Evolutionary conservation across 37 sponge, comb jelly and placozoan species (phyloP).

Genomic region (Hormiphora californensis): DNA sequence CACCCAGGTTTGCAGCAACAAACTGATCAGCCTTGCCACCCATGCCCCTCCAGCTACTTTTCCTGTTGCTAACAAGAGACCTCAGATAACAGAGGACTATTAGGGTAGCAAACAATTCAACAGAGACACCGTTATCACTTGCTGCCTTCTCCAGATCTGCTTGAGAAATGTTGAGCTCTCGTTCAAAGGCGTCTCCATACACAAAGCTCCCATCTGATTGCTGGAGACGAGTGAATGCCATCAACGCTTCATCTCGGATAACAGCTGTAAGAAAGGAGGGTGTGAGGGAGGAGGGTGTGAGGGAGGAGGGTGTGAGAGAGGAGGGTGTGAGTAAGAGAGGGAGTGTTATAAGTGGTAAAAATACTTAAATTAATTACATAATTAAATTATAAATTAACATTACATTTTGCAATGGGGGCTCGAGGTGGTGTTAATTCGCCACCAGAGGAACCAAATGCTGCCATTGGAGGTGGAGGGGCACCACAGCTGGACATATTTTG

Average conservation of each 20-base stretch:
- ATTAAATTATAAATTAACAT: too few species aligned
- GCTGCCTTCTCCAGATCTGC: not conserved
- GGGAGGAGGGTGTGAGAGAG: too few species aligned
- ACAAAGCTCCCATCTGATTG: conserved; percentile 16
- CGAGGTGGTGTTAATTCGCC: too few species aligned
- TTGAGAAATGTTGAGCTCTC: not conserved
- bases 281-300: too few species aligned
- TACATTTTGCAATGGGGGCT: too few species aligned
- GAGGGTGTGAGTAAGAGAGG: too few species aligned
- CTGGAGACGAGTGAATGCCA: conserved; percentile 46
- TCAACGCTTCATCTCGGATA: conserved; percentile 11
- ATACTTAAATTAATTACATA: too few species aligned
- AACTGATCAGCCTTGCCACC: conserved; percentile 8
- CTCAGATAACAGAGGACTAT: not conserved
- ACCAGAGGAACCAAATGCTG: too few species aligned
- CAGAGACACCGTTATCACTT: not conserved
- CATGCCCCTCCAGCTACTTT: conserved; percentile 1
- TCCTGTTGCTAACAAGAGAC: not conserved
- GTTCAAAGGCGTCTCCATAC: not conserved
- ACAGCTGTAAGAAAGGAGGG: too few species aligned
- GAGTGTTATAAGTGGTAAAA: too few species aligned
- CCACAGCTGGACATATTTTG: too few species aligned
- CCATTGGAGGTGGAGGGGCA: too few species aligned
- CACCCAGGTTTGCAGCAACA: not conserved
- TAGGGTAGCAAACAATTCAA: not conserved